phyloP scores from a whole-genome alignment of 2,797 vertebrate species.

The Eremophila alpestris region DNA sequence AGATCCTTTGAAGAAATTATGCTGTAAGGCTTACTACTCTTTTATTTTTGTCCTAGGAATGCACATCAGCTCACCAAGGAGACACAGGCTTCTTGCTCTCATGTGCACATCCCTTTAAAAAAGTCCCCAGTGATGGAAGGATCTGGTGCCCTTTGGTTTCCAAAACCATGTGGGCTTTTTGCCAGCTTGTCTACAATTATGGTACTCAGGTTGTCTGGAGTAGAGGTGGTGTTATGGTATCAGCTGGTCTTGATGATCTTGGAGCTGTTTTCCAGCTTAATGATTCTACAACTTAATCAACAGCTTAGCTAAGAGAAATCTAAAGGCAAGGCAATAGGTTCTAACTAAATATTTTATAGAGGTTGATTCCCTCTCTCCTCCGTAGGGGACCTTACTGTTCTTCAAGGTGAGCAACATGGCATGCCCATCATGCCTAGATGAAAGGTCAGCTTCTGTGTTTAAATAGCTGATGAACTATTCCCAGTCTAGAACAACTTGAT shows the following conservation, averaged over 20 bases:
- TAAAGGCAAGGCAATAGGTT: background rate
- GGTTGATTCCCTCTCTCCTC: background rate
- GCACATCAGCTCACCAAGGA: background rate
- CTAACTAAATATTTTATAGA: background rate
- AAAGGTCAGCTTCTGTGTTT: background rate
- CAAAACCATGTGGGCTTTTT: background rate
- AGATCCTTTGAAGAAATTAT: conserved; percentile 47
- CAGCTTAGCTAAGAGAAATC: background rate
- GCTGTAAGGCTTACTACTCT: background rate
- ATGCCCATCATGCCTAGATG: background rate
- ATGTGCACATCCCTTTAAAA: background rate
- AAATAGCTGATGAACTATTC: background rate
- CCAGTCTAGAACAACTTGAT: background rate
- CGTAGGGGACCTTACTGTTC: background rate
- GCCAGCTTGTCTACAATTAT: background rate
- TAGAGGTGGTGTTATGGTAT: background rate
- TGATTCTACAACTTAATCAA: background rate
- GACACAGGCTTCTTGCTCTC: background rate
- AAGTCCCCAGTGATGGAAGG: background rate
- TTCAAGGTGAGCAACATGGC: background rate
- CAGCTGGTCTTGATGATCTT: background rate
- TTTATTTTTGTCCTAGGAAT: background rate
- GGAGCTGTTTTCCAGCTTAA: background rate
- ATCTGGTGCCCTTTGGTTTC: background rate
- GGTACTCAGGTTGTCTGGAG: background rate